A percentile compares a stretch with the other conserved stretches of the same genome.
These are phyloP conservation scores for Drosophila pseudoobscura DNA, from an alignment of 1,140 invertebrate species.

Conservation along the genomic window DNA sequence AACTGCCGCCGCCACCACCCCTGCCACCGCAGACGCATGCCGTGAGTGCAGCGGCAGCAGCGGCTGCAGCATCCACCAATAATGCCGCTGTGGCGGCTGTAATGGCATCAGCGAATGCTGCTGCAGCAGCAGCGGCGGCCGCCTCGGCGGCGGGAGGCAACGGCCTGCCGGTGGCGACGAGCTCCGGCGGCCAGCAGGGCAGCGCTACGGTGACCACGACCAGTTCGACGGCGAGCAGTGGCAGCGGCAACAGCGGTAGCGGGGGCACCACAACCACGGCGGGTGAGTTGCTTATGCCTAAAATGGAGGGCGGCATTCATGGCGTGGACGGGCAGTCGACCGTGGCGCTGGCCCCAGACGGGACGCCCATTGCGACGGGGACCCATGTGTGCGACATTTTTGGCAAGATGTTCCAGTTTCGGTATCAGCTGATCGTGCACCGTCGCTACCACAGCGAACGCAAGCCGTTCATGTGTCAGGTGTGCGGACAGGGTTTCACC, in stretches of 20 bases:
- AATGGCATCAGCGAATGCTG: slow-evolving; percentile 72
- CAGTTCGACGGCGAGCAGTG: slow-evolving; percentile 41
- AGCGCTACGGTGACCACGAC: slow-evolving; percentile 40
- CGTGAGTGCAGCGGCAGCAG: slow-evolving; percentile 65
- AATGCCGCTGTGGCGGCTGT: slow-evolving; percentile 77
- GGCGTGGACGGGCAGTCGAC: slow-evolving; percentile 84
- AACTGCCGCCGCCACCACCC: slow-evolving; percentile 69
- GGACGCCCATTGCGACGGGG: slow-evolving; percentile 85
- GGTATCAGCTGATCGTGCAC: slow-evolving; percentile 92
- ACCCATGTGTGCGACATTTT: slow-evolving; percentile 92
- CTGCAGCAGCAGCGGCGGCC: slow-evolving; percentile 54
- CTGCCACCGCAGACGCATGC: slow-evolving; percentile 72
- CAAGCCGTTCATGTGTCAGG: slow-evolving; percentile 93
- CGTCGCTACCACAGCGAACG: slow-evolving; percentile 92
- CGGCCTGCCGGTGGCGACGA: slow-evolving; percentile 44
- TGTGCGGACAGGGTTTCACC: slow-evolving; percentile 91
- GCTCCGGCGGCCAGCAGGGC: slow-evolving; percentile 32
- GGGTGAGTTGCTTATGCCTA: slow-evolving; percentile 84
- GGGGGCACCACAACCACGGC: slow-evolving; percentile 56
- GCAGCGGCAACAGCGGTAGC: slow-evolving; percentile 35
- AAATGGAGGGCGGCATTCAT: slow-evolving; percentile 85
- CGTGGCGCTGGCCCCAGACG: slow-evolving; percentile 84
- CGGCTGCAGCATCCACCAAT: slow-evolving; percentile 70
- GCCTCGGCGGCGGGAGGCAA: slow-evolving; percentile 13
- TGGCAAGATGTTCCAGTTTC: slow-evolving; percentile 92